Base-by-base conservation (phyloP, 1,140 invertebrate genomes). In the Drosophila kohkoa region DNA sequence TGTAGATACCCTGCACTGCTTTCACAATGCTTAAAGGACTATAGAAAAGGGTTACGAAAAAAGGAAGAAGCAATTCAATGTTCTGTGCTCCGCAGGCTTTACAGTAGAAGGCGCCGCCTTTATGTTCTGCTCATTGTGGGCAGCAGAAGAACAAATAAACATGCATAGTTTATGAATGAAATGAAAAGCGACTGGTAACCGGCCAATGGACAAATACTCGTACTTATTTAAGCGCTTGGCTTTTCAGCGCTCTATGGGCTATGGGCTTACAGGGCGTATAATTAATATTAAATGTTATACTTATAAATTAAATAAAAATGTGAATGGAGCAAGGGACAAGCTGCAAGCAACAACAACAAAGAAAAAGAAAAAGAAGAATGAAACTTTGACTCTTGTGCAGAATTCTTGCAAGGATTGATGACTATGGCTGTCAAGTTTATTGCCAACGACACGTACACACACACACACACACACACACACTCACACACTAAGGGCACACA, bases 251-350 rank as follows among this genome's bases (percentile, higher is more conserved):
- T 43, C 41, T 13, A 68, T 68, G 73, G 72, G 6, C 32, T 41
- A 68, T 71, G 72, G 72, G 80, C 83, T 83, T 81, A 89, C 83
- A 79, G 80, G 83, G 77, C 83, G 83, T 88, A 89, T 88, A 88
- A 88, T 88, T 88, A 88, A 88, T 88, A 89, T 88, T 88, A 88
- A 88, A 89, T 89, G 83, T 80, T 69, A 80, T 89, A 89, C 85
- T 88, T 88, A 89, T 83, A 88, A 89, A 89, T 88, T 88, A 88
- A 80, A 88, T 83, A 88, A 89, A 88, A 88, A 80, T 60, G 54
- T 38, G 68, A 58, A 67, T 35, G 62, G 52, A 59, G 57, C 43
- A 65, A 58, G 49, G 8, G 10, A 32, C 7, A 8, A 48, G 10
- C 28, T 35, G n/a, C 15, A 54, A 25, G 20, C 20, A 25, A 25